Evolutionary conservation across 2,888 invertebrate species (phyloP).

Genomic region (Nudaria mundana): DNA sequence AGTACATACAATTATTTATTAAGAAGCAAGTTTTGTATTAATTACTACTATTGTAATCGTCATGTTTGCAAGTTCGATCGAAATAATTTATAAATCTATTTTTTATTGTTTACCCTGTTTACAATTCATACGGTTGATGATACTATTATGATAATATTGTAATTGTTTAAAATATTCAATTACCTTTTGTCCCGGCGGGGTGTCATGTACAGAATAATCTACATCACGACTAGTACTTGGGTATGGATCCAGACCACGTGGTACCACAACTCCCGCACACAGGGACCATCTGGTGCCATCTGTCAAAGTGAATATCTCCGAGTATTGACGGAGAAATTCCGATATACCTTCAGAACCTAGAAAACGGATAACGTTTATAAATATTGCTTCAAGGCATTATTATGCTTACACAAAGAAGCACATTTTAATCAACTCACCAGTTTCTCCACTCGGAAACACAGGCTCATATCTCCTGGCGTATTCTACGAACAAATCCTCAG

Average conservation of each 20-base stretch:
- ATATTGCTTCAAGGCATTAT: no score
- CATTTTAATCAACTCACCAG: slow-evolving; percentile 40
- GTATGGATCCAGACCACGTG: slow-evolving; percentile 37
- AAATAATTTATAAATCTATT: no score
- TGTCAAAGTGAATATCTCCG: slow-evolving; percentile 45
- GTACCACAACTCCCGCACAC: slow-evolving; percentile 46
- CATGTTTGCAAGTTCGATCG: no score
- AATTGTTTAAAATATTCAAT: no score
- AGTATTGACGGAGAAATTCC: slow-evolving; percentile 54
- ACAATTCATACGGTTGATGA: no score
- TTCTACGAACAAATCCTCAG: slow-evolving; percentile 48
- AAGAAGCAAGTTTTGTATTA: no score
- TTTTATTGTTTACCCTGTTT: no score
- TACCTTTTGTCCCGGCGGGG: slow-evolving; percentile 77
- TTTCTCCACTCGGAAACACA: slow-evolving; percentile 48
- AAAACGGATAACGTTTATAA: no score
- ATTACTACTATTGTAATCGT: no score
- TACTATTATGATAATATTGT: no score
- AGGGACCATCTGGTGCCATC: slow-evolving; percentile 43
- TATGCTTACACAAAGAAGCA: no score
- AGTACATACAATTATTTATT: no score
- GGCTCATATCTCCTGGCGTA: slow-evolving; percentile 59
- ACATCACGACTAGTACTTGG: slow-evolving; percentile 31
- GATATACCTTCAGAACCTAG: slow-evolving; percentile 52
- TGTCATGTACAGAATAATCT: slow-evolving; percentile 72